Evolutionary conservation across 2,113 vertebrate genomes (phyloP).

Genomic region (Raja brachyura): DNA sequence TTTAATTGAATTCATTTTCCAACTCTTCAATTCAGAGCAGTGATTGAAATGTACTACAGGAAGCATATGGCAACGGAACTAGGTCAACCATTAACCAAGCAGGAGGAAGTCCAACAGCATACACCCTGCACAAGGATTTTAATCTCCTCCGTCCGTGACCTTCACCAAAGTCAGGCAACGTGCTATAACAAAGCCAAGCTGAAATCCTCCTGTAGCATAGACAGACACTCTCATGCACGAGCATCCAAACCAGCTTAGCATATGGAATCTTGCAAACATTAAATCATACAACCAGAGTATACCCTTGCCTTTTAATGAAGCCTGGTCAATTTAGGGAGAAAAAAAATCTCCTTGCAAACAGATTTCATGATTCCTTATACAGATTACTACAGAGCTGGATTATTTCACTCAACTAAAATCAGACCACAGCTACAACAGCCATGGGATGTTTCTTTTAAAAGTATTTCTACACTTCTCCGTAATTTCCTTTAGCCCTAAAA

Average conservation of each 20-base stretch:
- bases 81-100: conserved; percentile 88
- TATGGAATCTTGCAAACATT: conserved; percentile 13
- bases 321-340: neutral
- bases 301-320: neutral
- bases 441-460: neutral
- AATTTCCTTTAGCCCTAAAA: too few species aligned
- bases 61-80: conserved; percentile 82
- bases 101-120: conserved; percentile 68
- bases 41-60: conserved; percentile 68
- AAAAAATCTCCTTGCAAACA: neutral
- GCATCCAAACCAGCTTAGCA: neutral
- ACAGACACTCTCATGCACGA: neutral
- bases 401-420: conserved; percentile 25
- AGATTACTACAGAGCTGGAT: neutral
- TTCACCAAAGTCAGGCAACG: conserved; percentile 59
- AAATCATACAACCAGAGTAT: neutral
- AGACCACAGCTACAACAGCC: neutral
- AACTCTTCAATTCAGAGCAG: conserved; percentile 59
- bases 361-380: neutral
- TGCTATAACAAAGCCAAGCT: neutral
- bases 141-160: conserved; percentile 68
- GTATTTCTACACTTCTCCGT: neutral
- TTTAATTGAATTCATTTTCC: conserved; percentile 47
- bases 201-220: neutral
- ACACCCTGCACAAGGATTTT: conserved; percentile 66